These are phyloP conservation scores for Drosophila ercepeae DNA, from an alignment of 1,140 invertebrate genomes.

Conservation along the genomic window DNA sequence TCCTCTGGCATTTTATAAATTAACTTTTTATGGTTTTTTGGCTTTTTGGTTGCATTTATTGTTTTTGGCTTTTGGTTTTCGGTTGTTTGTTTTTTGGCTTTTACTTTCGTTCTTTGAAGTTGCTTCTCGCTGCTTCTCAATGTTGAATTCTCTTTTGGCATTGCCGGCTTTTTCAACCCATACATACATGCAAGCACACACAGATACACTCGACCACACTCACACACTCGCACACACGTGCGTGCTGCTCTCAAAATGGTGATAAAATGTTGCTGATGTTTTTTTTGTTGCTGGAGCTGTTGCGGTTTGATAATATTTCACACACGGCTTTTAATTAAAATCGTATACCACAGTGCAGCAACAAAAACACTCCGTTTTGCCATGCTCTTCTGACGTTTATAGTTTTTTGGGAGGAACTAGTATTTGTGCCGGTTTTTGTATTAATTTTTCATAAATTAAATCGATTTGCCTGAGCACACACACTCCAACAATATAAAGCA, in stretches of 20 bases:
- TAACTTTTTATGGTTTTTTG: constrained; percentile 10
- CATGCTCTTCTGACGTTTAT: constrained; percentile 9
- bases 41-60: constrained; percentile 19
- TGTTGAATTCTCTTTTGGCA: constrained; percentile 52
- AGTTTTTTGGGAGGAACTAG: constrained; percentile 33
- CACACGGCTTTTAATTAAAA: constrained; percentile 62
- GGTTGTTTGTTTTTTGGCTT: too few relatives aligned
- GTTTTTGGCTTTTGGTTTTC: constrained; percentile 51
- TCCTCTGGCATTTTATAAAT: constrained; percentile 9
- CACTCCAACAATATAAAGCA: constrained; percentile 10
- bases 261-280: constrained; percentile 65
- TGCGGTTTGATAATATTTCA: constrained; percentile 65
- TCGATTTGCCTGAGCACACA: constrained; percentile 66
- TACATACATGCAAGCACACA: constrained; percentile 24
- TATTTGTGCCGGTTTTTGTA: constrained; percentile 52
- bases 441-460: constrained; percentile 69
- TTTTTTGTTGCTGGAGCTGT: constrained; percentile 28
- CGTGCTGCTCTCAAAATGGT: constrained; percentile 53
- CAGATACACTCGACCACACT: constrained; percentile 9
- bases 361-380: constrained; percentile 24
- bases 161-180: constrained; percentile 77
- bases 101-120: constrained; percentile 69
- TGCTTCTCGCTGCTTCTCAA: constrained; percentile 44
- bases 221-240: constrained; percentile 27
- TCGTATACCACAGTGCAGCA: constrained; percentile 18